phyloP scores from a whole-genome alignment of 2,797 vertebrate genomes.

The Urosaurus nigricauda region DNA sequence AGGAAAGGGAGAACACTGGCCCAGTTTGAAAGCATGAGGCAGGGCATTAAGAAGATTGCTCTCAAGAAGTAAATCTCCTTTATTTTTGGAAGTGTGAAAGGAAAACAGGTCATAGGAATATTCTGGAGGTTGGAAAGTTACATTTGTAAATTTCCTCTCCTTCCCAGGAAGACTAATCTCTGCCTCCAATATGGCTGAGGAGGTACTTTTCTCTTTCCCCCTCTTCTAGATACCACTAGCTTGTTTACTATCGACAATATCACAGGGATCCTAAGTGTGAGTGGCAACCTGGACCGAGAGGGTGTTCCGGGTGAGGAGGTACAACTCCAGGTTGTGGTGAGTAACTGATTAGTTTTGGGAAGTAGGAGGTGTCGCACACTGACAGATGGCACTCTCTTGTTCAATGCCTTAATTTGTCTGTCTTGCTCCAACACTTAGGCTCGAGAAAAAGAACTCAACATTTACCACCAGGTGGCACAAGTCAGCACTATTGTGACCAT shows the following conservation, averaged over 20 bases:
- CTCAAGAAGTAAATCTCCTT: not conserved
- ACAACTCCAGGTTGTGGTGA: conserved; percentile 84
- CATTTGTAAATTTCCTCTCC: too few relatives aligned
- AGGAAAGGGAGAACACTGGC: not conserved
- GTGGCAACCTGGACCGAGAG: conserved; percentile 85
- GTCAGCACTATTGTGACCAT: conserved; percentile 78
- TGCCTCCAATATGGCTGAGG: not conserved
- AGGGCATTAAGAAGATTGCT: not conserved
- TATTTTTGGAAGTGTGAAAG: not conserved
- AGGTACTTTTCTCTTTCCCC: not conserved
- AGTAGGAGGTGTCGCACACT: not conserved
- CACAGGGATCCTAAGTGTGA: conserved; percentile 81
- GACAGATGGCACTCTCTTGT: not conserved
- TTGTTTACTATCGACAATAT: conserved; percentile 77
- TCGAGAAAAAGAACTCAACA: conserved; percentile 77
- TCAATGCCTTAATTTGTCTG: not conserved
- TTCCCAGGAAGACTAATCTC: not conserved
- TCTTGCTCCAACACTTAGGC: conserved; percentile 78
- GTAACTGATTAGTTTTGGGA: conserved; percentile 34
- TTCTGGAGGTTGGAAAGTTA: not conserved
- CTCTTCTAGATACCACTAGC: conserved; percentile 63
- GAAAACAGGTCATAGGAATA: not conserved
- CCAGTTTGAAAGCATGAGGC: not conserved
- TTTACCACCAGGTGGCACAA: conserved; percentile 73
- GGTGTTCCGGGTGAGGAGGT: conserved; percentile 77